Evolutionary conservation across 2,797 vertebrate genomes (phyloP), one percentile per base, ranked within the genome.

Genomic region (Argyrosomus regius): DNA sequence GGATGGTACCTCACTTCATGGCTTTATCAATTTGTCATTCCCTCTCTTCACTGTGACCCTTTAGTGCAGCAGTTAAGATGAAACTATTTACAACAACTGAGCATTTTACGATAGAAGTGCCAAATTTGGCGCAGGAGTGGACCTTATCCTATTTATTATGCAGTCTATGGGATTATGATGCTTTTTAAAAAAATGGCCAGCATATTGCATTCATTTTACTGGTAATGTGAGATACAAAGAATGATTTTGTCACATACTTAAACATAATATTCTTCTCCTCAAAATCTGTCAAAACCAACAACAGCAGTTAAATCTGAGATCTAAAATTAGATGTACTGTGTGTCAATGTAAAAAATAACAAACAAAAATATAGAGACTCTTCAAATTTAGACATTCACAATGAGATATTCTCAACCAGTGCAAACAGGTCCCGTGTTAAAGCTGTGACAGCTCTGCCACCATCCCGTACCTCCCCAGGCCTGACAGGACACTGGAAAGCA

Each of bases 1-100:
- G 87, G 88, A 89, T 85, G 88, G 88, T 56, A 87, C 81, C 77
- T 89, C 87, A 78, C 90, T 92, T 88, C 85, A 82, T 63, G 64
- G 86, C 85, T 89, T 92, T 88, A 91, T 93, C 91, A 92, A 92
- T 91, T 92, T 90, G 89, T 92, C 91, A 87, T 87, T 88, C 59
- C 45, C 79, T 81, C 88, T 87, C 83, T 84, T 85, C 80, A 56
- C 80, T 1, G 73, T 83, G 83, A 90, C 85, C 81, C 88, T 77
- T 67, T 24, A 67, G 83, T 20, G 75, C 82, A 35, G 78, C 87
- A 70, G 78, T 88, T 83, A 68, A 50, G 86, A 87, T 84, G 72
- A 66, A 83, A 81, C 77, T 75, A 73, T 84, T 90, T 80, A 85
- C 81, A 81, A 86, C 90, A 82, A 84, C 74, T 4, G 45, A 67